phyloP scores from a whole-genome alignment of 2,113 vertebrate genomes.

The Talpa occidentalis region DNA sequence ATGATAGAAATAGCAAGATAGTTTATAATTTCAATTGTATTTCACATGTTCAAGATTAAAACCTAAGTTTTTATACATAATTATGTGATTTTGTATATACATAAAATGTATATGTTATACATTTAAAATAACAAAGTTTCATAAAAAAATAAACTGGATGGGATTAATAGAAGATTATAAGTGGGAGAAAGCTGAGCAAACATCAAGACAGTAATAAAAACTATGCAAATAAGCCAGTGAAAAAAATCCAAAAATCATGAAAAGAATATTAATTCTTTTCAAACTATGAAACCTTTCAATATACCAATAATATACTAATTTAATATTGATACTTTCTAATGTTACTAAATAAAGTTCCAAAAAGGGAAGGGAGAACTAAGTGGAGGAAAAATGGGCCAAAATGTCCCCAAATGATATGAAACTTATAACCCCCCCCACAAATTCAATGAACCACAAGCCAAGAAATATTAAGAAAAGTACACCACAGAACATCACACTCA shows the following conservation, averaged over 20 bases:
- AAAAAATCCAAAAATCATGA: neutral
- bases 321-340: neutral
- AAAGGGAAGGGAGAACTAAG: neutral
- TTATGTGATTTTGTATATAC: too few relatives aligned
- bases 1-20: neutral
- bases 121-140: neutral
- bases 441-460: neutral
- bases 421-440: neutral
- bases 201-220: neutral
- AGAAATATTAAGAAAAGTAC: conserved; percentile 16
- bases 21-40: neutral
- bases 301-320: neutral
- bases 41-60: neutral
- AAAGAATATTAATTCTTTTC: conserved; percentile 12
- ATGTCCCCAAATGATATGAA: neutral
- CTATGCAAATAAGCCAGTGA: neutral
- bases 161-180: neutral
- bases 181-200: neutral
- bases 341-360: neutral
- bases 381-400: neutral
- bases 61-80: too few relatives aligned
- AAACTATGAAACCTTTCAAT: neutral
- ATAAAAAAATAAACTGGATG: conserved; percentile 40
- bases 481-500: neutral
- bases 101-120: too few relatives aligned